Conservation (phyloP, 2,888 invertebrate genomes). For the Lepidocyrtoides sp. region DNA sequence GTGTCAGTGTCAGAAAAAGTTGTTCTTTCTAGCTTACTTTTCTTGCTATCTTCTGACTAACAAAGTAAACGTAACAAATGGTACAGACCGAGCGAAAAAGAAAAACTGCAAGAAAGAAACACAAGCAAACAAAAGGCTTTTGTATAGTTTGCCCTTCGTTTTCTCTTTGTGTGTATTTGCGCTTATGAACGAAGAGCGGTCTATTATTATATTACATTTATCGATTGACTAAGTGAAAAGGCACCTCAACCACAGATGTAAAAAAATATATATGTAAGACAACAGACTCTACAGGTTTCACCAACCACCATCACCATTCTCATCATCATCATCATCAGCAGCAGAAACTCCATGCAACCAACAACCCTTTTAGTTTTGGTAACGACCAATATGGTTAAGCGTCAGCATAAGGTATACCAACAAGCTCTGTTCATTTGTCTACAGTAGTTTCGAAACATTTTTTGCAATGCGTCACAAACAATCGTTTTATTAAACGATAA, state of each 20-base stretch:
- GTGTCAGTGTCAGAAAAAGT: conserved; percentile 21
- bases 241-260: too few species aligned
- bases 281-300: conserved; percentile 37
- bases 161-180: neutral
- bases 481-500: neutral
- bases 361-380: neutral
- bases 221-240: conserved; percentile 30
- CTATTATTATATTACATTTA: too few species aligned
- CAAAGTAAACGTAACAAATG: neutral
- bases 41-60: neutral
- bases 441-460: neutral
- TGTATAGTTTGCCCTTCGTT: neutral
- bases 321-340: conserved; percentile 2
- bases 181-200: neutral
- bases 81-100: neutral
- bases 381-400: neutral
- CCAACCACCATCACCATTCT: neutral
- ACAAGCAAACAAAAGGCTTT: conserved; percentile 6
- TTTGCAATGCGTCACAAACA: neutral
- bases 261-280: too few species aligned
- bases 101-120: neutral
- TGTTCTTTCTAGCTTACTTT: neutral
- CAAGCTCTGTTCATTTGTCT: neutral
- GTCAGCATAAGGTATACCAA: neutral
- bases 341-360: neutral